Percentiles rank a stretch among this genome's conserved stretches.
These are phyloP conservation scores for Metridium senile DNA, from an alignment of 92 coral and sea anemone genomes.

Conservation along the genomic window DNA sequence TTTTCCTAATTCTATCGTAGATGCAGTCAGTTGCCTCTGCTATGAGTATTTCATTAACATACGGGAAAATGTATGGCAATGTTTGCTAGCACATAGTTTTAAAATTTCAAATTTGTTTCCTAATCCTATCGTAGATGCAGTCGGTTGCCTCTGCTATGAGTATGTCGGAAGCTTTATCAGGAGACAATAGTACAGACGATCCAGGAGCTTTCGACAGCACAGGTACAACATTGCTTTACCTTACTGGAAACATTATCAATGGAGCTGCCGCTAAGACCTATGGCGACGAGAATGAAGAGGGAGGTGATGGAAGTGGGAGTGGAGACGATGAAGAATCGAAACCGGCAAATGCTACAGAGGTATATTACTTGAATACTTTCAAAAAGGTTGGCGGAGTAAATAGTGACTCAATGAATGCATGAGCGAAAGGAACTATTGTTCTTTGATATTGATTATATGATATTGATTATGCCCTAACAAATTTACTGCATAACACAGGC, in stretches of 20 bases:
- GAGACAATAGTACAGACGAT: constrained; percentile 24
- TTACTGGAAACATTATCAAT: constrained; percentile 30
- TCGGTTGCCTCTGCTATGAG: constrained; percentile 3
- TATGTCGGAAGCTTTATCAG: constrained; percentile 16
- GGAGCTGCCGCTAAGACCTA: constrained; percentile 13
- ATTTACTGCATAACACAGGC: no score
- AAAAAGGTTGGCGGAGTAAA: no score
- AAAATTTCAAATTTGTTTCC: background rate
- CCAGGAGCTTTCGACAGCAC: constrained; percentile 16
- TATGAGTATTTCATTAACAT: constrained; percentile 1
- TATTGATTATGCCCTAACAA: no score
- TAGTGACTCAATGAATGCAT: no score
- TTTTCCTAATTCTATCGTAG: background rate
- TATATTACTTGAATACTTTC: no score
- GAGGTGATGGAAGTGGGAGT: background rate
- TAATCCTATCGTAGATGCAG: constrained; percentile 8
- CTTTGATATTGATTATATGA: no score
- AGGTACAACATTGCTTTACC: constrained; percentile 16
- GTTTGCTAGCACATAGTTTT: no score
- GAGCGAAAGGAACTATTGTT: no score
- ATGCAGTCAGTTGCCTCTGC: constrained; percentile 19
- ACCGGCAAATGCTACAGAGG: background rate
- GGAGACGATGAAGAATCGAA: background rate
- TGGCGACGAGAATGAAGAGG: background rate
- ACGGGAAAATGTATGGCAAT: no score